Percentiles rank a stretch among this genome's conserved stretches.
Conservation (phyloP, 92 coral and sea anemone genomes). For the Montipora capitata region DNA sequence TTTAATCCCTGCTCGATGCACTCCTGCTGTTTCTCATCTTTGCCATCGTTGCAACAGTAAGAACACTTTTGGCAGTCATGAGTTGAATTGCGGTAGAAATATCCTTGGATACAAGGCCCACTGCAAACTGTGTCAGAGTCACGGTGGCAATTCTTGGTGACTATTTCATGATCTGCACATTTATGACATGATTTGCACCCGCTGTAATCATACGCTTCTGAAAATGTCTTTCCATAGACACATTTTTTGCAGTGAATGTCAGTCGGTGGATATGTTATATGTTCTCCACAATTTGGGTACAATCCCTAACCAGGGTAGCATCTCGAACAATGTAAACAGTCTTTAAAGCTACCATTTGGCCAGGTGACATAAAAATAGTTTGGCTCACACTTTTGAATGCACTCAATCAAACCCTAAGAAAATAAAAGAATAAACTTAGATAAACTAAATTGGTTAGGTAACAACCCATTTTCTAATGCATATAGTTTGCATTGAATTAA, state of each 20-base stretch:
- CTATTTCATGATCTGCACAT: not conserved
- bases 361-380: not conserved
- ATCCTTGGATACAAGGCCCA: not conserved
- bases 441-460: no score
- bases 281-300: constrained; percentile 1
- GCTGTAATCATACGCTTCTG: not conserved
- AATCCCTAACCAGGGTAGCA: constrained; percentile 32
- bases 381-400: not conserved
- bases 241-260: not conserved
- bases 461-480: no score
- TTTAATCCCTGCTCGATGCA: constrained; percentile 29
- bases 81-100: not conserved
- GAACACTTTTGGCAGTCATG: constrained; percentile 13
- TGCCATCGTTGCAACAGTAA: constrained; percentile 27
- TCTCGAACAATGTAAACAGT: not conserved
- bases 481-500: no score
- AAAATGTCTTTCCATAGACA: not conserved
- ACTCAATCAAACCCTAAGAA: not conserved
- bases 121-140: not conserved
- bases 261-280: not conserved
- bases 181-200: constrained; percentile 9
- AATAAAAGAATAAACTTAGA: not conserved
- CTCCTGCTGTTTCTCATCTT: constrained; percentile 11
- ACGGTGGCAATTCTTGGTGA: not conserved
- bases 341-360: not conserved